These are phyloP conservation scores for Xenopus petersii DNA, from an alignment of 2,797 vertebrate genomes.

Conservation along the genomic window DNA sequence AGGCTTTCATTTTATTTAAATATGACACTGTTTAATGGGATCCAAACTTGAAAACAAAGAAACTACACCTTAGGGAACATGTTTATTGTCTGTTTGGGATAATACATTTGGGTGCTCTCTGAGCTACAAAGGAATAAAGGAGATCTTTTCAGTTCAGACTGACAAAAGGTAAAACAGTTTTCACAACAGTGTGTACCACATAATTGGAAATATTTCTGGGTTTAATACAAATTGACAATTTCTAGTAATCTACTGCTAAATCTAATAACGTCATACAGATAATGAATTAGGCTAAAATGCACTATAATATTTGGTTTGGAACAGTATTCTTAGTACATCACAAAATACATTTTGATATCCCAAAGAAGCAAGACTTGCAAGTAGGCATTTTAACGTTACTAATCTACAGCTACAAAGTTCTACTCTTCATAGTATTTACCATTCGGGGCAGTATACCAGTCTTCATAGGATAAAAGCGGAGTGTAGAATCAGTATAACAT, in stretches of 20 bases:
- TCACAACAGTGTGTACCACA: conserved; percentile 91
- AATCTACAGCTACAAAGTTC: conserved; percentile 92
- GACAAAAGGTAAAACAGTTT: conserved; percentile 87
- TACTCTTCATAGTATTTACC: conserved; percentile 83
- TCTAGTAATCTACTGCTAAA: conserved; percentile 85
- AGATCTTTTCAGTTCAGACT: conserved; percentile 89
- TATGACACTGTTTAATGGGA: too few relatives aligned
- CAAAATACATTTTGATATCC: conserved; percentile 95
- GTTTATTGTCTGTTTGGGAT: conserved; percentile 89
- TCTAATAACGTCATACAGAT: conserved; percentile 89
- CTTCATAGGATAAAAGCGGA: conserved; percentile 84
- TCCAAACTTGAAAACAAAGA: conserved; percentile 72
- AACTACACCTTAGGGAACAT: conserved; percentile 76
- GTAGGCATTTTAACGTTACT: conserved; percentile 89
- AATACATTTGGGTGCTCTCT: conserved; percentile 85
- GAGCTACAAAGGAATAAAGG: conserved; percentile 88
- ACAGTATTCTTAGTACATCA: conserved; percentile 92
- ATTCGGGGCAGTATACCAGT: conserved; percentile 76
- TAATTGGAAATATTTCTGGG: conserved; percentile 84
- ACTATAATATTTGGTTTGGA: conserved; percentile 95
- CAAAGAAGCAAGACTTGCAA: conserved; percentile 95
- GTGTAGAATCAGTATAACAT: conserved; percentile 87
- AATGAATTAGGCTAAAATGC: conserved; percentile 92
- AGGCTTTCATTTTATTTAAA: too few relatives aligned
- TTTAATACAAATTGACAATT: conserved; percentile 88